Base-by-base conservation (phyloP, 2,797 vertebrate species). In the Xyrichtys novacula region DNA sequence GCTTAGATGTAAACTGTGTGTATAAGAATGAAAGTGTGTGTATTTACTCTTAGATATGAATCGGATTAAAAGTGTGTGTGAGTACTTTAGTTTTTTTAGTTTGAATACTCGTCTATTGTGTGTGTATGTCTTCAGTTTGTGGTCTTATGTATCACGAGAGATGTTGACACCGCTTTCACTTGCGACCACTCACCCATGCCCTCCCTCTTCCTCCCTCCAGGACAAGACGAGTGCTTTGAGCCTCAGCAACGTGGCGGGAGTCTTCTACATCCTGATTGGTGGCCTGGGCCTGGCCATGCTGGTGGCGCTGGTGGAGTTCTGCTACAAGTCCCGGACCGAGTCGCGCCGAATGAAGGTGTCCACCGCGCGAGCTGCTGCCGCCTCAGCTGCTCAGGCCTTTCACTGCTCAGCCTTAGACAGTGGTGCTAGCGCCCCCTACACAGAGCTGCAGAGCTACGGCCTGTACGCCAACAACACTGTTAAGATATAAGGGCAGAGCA, bases 291-390 rank as follows among this genome's bases (percentile, higher is more conserved):
- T 99, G 91, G 98, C 98, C 91, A 99, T 99, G 98, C 95, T 99
- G 93, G 98, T 99, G 93, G 98, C 98, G 55, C 94, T 99, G 94
- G 96, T 99, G 92, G 98, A 99, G 93, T 99, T 99, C 95, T 99
- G 98, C 96, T 99, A 99, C 96, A 99, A 99, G 94, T 99, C 97
- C 76, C 92, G 98, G 93, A 98, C 97, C 47, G 98, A 99, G 95
- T 98, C 98, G 77, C 96, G 94, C 89, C 91, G 97, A 94, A 99
- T 99, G 97, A 99, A 99, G 98, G 98, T 99, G 96, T 92, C 93
- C 71, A 90, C 90, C 31, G 87, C 91, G 83, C 90, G 91, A 83
- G 92, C 92, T n/a, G 92, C 92, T 82, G 90, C 91, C 44, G 86
- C 89, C 81, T 84, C 84, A 84, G 88, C 91, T 75, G 85, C 95